Evolutionary conservation across 1,140 invertebrate species (phyloP), one percentile per base, ranked within the genome.

Genomic region (Eciton burchellii): DNA sequence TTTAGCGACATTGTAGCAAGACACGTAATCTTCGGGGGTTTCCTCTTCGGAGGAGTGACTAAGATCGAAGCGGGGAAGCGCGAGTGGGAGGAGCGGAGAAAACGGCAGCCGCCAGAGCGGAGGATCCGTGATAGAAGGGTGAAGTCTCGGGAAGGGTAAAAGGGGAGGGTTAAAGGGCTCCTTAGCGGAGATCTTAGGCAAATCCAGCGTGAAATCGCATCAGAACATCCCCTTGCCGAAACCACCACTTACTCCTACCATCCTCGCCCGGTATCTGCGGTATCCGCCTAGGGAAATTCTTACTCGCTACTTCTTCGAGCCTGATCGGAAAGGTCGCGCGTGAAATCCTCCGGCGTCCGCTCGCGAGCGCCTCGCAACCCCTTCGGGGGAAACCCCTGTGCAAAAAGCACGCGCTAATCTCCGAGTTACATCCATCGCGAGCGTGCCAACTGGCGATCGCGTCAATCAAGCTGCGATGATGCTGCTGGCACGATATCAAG

Each of bases 191-290:
- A 94, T 94, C 93, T 94, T 94, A 93, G 90, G 93, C 90, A 94
- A 94, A 94, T 94, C 93, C 93, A 91, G 92, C 93, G 91, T 94
- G 92, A 94, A 94, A 94, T 94, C 93, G 92, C 90, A 94, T 94
- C 93, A 92, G 90, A 87, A 87, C 84, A 90, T 88, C 92, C 91
- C 90, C 91, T 92, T 91, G 85, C 88, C 89, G 88, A 93, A 93
- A 93, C 93, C 93, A 92, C 93, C 91, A 91, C 92, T 93, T 94
- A 93, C 91, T 92, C 91, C 71, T 91, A 89, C 90, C 90, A 87
- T 89, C 82, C 84, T 86, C 73, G 71, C 76, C 82, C 57, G 84
- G 59, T 88, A 86, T 87, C 84, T 63, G 71, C 71, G 72, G 81
- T 86, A 87, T 68, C 62, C 72, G 81, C 43, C 84, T 87, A 87